These are phyloP conservation scores for Nephrotoma guestfalica DNA, from an alignment of 2,888 invertebrate species.

Conservation along the genomic window DNA sequence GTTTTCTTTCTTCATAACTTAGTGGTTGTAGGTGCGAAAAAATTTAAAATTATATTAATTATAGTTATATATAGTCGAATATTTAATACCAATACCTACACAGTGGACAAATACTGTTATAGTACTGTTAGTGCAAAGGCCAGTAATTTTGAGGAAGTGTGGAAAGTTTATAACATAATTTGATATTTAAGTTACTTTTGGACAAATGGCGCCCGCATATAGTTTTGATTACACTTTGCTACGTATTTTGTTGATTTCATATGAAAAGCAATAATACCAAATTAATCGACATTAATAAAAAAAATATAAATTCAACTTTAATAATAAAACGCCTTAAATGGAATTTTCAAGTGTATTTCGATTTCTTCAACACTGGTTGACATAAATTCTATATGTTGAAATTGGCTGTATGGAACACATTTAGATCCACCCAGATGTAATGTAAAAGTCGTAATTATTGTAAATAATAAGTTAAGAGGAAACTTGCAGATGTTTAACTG, in stretches of 20 bases:
- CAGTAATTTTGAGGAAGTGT: no score
- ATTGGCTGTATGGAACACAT: neutral
- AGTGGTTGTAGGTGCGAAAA: neutral
- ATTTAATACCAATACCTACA: neutral
- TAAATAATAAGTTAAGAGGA: neutral
- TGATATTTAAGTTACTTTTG: no score
- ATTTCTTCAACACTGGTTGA: neutral
- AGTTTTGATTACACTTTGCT: neutral
- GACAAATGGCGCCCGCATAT: neutral
- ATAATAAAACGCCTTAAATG: neutral
- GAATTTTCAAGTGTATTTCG: neutral
- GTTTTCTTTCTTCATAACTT: neutral
- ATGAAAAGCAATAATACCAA: neutral
- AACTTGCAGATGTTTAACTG: neutral
- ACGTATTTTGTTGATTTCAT: neutral
- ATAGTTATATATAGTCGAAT: neutral
- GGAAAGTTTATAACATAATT: no score
- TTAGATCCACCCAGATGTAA: no score
- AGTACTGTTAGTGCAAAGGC: neutral
- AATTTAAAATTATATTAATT: neutral
- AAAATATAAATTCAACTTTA: neutral
- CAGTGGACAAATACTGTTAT: neutral
- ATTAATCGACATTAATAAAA: neutral
- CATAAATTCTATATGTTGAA: neutral
- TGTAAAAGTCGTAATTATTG: neutral